Base-by-base conservation (phyloP, 2,113 vertebrate species). In the Alethe castanea region DNA sequence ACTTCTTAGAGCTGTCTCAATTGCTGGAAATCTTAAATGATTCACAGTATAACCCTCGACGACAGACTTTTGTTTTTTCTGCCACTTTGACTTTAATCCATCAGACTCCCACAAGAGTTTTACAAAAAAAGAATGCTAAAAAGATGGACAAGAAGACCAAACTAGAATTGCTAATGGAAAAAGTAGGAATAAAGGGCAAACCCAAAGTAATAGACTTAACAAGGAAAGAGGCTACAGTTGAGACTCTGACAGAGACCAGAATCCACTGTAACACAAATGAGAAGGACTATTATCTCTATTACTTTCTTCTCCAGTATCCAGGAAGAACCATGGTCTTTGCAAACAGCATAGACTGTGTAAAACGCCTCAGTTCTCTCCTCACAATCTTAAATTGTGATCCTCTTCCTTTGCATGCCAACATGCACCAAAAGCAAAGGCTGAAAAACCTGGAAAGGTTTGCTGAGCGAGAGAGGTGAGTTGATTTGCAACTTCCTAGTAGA, bases 391-490 rank as follows among this genome's bases (percentile, higher is more conserved):
- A 98, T 60, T 97, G 98, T 25, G 97, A 96, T 79, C 98, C 99
- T 0, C 96, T 99, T 81, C 98, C 98, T 36, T 97, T 99, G 35
- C 99, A 99, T 2, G 99, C 99, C 61, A 99, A 99, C 96, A 99
- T 99, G 99, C 99, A 99, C 96, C 99, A 99, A 98, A 99, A 99
- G 83, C 99, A 99, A 94, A 98, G 99, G 48, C 97, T 99, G 67
- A 99, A 99, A 97, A 99, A 99, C 96, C 97, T 99, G 96, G 99
- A 99, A 96, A 97, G 98, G 65, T 99, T 99, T 97, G 99, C 99
- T 13, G 98, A 98, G 61, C 97, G 98, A 79, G 98, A 99, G 29
- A 99, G 98, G 99, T 99, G 93, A 98, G 98, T 94, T 73, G 26
- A 44, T 69, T 94, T 86, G 89, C 22, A 72, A 0, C 19, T 61